A percentile compares a stretch with the other conserved stretches of the same genome.
These are phyloP conservation scores for Irena cyanogastra DNA, from an alignment of 2,113 vertebrate species.

Conservation along the genomic window DNA sequence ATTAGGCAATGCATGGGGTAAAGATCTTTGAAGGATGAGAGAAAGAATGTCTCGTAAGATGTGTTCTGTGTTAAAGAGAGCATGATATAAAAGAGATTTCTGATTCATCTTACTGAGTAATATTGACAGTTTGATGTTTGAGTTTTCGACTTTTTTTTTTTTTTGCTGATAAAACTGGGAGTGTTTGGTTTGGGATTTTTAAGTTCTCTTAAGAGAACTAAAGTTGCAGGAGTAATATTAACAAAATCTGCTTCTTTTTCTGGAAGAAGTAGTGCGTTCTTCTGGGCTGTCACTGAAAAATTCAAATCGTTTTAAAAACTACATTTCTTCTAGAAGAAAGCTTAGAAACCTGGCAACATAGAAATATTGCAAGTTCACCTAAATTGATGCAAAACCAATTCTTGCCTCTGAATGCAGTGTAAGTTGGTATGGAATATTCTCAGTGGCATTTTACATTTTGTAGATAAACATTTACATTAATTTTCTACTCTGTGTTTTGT, in stretches of 20 bases:
- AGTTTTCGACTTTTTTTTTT: not conserved
- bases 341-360: not conserved
- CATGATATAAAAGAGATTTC: not conserved
- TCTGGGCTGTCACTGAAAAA: not conserved
- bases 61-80: not conserved
- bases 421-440: not conserved
- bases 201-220: not conserved
- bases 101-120: not conserved
- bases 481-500: not conserved
- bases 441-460: not conserved
- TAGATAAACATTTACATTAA: not conserved
- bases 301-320: not conserved
- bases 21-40: not conserved
- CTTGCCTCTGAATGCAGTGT: not conserved
- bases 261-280: not conserved
- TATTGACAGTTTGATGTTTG: not conserved
- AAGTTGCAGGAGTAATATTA: not conserved
- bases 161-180: not conserved
- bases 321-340: not conserved
- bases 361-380: not conserved
- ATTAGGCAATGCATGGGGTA: not conserved
- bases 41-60: not conserved
- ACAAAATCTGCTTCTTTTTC: not conserved
- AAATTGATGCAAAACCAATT: not conserved
- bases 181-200: not conserved